Evolutionary conservation across 2,797 vertebrate genomes (phyloP), one percentile per base, ranked within the genome.

Genomic region (Eupleurogrammus muticus): DNA sequence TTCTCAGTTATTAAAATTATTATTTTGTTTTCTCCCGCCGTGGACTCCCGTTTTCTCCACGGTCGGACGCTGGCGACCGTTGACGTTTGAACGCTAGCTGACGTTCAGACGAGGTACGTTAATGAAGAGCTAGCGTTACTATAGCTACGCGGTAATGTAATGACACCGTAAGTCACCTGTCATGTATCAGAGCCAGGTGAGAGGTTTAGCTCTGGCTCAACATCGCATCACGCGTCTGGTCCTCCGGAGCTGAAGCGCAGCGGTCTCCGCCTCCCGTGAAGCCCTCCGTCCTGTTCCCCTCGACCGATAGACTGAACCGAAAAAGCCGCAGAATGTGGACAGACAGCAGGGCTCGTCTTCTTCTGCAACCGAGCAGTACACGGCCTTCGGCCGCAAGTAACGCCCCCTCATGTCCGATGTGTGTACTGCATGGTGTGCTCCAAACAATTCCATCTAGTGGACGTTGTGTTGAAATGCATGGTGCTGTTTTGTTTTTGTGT

Each of bases 281-380:
- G 16, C 36, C 76, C 57, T 72, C 58, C 19, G 56, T 86, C 71
- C 46, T 12, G 57, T 53, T 34, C 48, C 36, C 21, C 49, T 47
- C 44, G 73, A 81, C 36, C 32, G 48, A 82, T 36, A 46, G 59
- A 80, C 73, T 65, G 69, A 79, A 76, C 60, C 69, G 24, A 82
- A 84, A 90, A 83, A 82, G 73, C 90, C 83, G 91, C 92, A 92
- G 91, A 89, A 77, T 66, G 86, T 80, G 72, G 49, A 80, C 34
- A 16, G 42, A 63, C 57, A 11, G 38, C 9, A n/a, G 44, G 52
- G 35, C 6, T 66, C 1, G 19, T 79, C 81, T 90, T 90, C 66
- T 55, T 90, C 86, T 80, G 62, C 67, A 13, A 36, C 35, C 16
- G 11, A 1, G 6, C 40, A 2, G 2, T 7, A 2, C 2, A 11